Evolutionary conservation across 2,888 invertebrate species (phyloP).

Genomic region (Amiota communis): DNA sequence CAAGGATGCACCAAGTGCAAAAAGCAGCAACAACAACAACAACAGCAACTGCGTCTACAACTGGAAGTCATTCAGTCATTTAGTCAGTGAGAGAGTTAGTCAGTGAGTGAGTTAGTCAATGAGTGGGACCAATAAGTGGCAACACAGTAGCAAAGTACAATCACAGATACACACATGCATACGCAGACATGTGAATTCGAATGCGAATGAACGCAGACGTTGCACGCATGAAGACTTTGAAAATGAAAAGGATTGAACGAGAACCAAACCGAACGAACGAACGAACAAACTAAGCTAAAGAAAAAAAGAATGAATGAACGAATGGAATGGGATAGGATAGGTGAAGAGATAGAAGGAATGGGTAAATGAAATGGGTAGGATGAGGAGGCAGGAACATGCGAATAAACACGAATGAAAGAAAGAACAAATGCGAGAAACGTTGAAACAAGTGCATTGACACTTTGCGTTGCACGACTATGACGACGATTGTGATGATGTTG

Average conservation of each 20-base stretch:
- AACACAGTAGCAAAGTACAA: slow-evolving; percentile 49
- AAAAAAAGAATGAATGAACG: background rate
- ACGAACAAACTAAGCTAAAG: background rate
- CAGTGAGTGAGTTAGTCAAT: too few relatives aligned
- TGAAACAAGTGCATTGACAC: slow-evolving; percentile 72
- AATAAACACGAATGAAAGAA: too few relatives aligned
- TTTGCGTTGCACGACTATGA: slow-evolving; percentile 42
- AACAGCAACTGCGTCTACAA: slow-evolving; percentile 43
- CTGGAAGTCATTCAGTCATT: background rate
- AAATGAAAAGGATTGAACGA: slow-evolving; percentile 38
- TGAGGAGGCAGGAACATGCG: background rate
- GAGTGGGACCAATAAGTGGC: slow-evolving; percentile 47
- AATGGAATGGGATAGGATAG: background rate
- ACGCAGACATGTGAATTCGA: slow-evolving; percentile 28
- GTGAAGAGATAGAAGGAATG: background rate
- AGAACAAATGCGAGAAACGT: slow-evolving; percentile 46
- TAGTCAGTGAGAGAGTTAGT: too few relatives aligned
- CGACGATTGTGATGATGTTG: slow-evolving; percentile 20
- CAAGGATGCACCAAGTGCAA: slow-evolving; percentile 67
- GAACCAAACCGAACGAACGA: background rate
- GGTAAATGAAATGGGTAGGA: slow-evolving; percentile 18
- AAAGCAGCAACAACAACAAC: slow-evolving; percentile 55
- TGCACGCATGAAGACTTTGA: slow-evolving; percentile 33
- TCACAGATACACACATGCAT: slow-evolving; percentile 35
- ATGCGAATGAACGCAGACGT: slow-evolving; percentile 28